These are phyloP conservation scores for Ypsolopha sequella DNA, from an alignment of 2,888 invertebrate genomes.

Conservation along the genomic window DNA sequence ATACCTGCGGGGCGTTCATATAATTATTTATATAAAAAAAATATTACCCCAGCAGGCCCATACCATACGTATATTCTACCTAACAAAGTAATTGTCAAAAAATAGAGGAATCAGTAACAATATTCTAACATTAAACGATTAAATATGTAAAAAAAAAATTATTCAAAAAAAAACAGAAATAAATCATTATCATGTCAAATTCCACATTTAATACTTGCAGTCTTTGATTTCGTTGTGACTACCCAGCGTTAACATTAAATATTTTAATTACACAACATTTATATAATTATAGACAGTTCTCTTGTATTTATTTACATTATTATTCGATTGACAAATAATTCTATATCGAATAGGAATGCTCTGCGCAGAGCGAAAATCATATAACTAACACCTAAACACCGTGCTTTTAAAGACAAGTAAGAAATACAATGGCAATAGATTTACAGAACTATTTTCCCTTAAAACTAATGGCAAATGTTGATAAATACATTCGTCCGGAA, in stretches of 20 bases:
- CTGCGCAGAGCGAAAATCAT: slow-evolving; percentile 41
- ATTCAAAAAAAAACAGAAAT: slow-evolving; percentile 28
- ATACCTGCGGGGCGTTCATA: neutral
- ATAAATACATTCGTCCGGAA: neutral
- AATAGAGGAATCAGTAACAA: slow-evolving; percentile 55
- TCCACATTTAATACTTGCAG: slow-evolving; percentile 51
- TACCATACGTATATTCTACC: slow-evolving; percentile 21
- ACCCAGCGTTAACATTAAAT: slow-evolving; percentile 40
- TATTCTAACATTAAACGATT: slow-evolving; percentile 39
- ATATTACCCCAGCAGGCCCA: slow-evolving; percentile 7
- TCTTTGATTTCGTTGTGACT: slow-evolving; percentile 70
- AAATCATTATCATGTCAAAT: slow-evolving; percentile 42
- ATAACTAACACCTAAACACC: slow-evolving; percentile 38
- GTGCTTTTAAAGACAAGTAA: slow-evolving; percentile 23
- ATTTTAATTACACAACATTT: slow-evolving; percentile 7
- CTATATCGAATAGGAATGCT: slow-evolving; percentile 50
- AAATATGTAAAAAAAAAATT: slow-evolving; percentile 52
- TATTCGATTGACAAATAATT: slow-evolving; percentile 49
- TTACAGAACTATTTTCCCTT: slow-evolving; percentile 4
- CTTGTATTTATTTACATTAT: slow-evolving; percentile 42
- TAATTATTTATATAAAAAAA: slow-evolving; percentile 1
- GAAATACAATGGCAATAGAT: slow-evolving; percentile 39
- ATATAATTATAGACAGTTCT: slow-evolving; percentile 2
- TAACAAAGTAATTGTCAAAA: slow-evolving; percentile 58
- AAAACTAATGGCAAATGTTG: slow-evolving; percentile 7